Base-by-base conservation (phyloP, 2,888 invertebrate species). In the Phengaris arion region DNA sequence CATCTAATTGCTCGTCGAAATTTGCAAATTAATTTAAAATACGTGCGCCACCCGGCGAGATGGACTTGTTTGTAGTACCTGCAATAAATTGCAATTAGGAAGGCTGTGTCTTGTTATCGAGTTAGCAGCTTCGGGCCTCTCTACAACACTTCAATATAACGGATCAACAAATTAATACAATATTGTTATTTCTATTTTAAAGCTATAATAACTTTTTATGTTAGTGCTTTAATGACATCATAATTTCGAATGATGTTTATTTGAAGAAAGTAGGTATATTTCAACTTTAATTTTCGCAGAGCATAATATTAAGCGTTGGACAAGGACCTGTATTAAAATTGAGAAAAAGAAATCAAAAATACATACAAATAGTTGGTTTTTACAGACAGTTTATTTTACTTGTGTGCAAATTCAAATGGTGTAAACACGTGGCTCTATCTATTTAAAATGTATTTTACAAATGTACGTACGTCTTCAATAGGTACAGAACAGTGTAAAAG, bases 1-100 rank as follows among this genome's bases (percentile, higher is more conserved):
- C 81, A 84, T 86, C 85, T 85, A 89, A 88, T 87, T 88, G 86
- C 85, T 86, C 82, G 85, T 85, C 87, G 87, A 87, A 87, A 89
- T 89, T 87, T 85, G 83, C 88, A 88, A 91, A 92, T 92, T 91
- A 92, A 92, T 92, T 91, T 88, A 91, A 92, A 93, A 92, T 92
- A 92, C 91, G 89, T 90, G 89, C 89, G 89, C 90, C 90, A 88
- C 88, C 85, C 89, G 88, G 89, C 87, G 89, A 88, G 86, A 87
- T 87, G 87, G 90, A 87, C 88, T 92, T 90, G 92, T 90, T 89
- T 89, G 90, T 90, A 92, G 92, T 91, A 92, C 93, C 92, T 93
- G 93, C 91, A 93, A 93, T 92, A 93, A 93, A 92, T 92, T 92
- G 93, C 92, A 93, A 93, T 93, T 92, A 93, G 91, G 89, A 91